phyloP scores from a whole-genome alignment of 2,113 vertebrate species.

The Oncorhynchus mykiss region DNA sequence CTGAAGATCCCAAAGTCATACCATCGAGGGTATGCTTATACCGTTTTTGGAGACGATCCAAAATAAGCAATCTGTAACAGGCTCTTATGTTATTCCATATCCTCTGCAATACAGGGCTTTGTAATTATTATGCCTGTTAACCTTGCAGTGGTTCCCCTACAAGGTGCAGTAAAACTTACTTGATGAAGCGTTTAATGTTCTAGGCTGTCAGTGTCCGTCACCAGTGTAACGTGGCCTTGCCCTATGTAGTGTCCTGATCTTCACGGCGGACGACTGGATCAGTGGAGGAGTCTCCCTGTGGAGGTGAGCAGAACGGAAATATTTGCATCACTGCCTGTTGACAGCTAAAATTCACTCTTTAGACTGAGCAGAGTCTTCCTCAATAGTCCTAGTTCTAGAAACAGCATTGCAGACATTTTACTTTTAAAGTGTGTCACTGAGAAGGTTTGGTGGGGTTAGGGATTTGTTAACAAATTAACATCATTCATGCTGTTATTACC shows the following conservation, averaged over 20 bases:
- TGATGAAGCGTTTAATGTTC: slow-evolving; percentile 41
- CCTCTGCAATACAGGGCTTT: slow-evolving; percentile 18
- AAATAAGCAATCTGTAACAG: slow-evolving; percentile 33
- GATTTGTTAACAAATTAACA: neutral
- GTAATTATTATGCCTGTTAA: slow-evolving; percentile 22
- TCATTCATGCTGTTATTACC: neutral
- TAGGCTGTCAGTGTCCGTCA: slow-evolving; percentile 14
- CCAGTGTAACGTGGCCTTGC: neutral
- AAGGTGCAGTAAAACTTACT: slow-evolving; percentile 44
- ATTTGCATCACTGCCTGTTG: slow-evolving; percentile 34
- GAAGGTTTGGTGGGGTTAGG: neutral
- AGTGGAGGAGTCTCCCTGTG: slow-evolving; percentile 7
- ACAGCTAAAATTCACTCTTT: slow-evolving; percentile 37
- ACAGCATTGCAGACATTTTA: neutral
- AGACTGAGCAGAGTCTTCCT: slow-evolving; percentile 16
- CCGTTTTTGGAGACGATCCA: neutral
- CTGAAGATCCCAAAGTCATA: neutral
- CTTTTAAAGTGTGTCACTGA: neutral
- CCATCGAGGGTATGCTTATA: neutral
- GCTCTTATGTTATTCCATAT: slow-evolving; percentile 45
- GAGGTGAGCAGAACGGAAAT: slow-evolving; percentile 18
- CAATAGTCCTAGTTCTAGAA: slow-evolving; percentile 12
- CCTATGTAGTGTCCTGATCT: slow-evolving; percentile 1
- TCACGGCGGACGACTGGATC: neutral
- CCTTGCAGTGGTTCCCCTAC: slow-evolving; percentile 32